Evolutionary conservation across 2,888 invertebrate genomes (phyloP).

Genomic region (Parelbella ahira): DNA sequence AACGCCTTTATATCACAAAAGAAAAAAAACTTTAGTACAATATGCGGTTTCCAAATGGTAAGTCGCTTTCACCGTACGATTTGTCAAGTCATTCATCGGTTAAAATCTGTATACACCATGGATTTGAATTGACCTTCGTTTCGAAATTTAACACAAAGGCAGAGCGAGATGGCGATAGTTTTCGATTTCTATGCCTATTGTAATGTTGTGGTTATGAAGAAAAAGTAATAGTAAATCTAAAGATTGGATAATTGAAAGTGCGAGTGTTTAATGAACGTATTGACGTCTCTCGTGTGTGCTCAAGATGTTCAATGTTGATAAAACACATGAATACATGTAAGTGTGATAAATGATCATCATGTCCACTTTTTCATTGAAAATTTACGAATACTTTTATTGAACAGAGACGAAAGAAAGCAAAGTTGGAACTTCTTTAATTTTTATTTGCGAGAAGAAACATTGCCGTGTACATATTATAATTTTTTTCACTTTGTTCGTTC

Average conservation of each 20-base stretch:
- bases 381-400: no score
- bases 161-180: conserved; percentile 12
- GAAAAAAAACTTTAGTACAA: no score
- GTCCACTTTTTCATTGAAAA: no score
- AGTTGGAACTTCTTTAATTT: no score
- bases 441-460: no score
- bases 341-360: no score
- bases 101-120: conserved; percentile 11
- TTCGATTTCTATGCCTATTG: conserved; percentile 19
- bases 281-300: neutral
- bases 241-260: conserved; percentile 1
- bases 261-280: neutral
- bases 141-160: no score
- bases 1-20: no score
- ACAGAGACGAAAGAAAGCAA: no score
- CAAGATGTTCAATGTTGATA: no score
- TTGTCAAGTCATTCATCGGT: conserved; percentile 12
- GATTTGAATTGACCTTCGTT: conserved; percentile 9
- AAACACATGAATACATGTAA: neutral
- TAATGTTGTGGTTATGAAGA: conserved; percentile 15
- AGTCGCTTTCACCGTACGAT: conserved; percentile 17
- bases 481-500: no score
- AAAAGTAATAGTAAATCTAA: conserved; percentile 10
- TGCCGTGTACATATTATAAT: no score
- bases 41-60: conserved; percentile 13